These are phyloP conservation scores for Drosophila rubida DNA, from an alignment of 2,888 invertebrate species.

Conservation along the genomic window DNA sequence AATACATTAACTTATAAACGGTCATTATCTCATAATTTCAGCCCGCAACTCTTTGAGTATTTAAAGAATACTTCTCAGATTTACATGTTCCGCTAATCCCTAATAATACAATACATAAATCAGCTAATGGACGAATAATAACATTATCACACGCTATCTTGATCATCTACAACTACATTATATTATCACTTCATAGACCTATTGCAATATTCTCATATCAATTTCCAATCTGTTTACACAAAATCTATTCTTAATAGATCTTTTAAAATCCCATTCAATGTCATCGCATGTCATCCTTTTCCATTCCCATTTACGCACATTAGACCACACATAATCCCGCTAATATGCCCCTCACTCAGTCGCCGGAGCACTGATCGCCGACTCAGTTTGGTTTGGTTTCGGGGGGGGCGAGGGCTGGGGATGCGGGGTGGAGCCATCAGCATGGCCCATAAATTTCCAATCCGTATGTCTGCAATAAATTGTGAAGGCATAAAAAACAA, in stretches of 20 bases:
- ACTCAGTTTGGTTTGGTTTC: conserved; percentile 1
- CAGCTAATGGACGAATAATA: too few species aligned
- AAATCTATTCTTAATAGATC: neutral
- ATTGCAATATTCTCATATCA: neutral
- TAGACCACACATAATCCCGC: neutral
- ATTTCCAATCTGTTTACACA: neutral
- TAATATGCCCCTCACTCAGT: conserved; percentile 3
- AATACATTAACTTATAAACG: too few species aligned
- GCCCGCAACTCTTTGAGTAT: too few species aligned
- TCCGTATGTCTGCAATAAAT: conserved; percentile 76
- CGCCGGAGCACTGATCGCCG: conserved; percentile 1
- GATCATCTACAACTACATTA: too few species aligned
- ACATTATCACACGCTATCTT: too few species aligned
- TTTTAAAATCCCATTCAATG: neutral
- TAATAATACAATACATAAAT: too few species aligned
- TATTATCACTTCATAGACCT: neutral
- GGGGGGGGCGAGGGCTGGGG: neutral
- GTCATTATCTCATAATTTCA: too few species aligned
- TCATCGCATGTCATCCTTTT: neutral
- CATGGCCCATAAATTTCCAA: conserved; percentile 65
- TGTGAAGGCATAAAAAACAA: conserved; percentile 62
- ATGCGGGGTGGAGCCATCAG: conserved; percentile 12
- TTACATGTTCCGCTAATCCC: neutral
- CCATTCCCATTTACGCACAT: neutral
- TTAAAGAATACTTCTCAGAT: too few species aligned